Conservation (phyloP, 2,797 vertebrate genomes). For the Philypnodon macrostomus region DNA sequence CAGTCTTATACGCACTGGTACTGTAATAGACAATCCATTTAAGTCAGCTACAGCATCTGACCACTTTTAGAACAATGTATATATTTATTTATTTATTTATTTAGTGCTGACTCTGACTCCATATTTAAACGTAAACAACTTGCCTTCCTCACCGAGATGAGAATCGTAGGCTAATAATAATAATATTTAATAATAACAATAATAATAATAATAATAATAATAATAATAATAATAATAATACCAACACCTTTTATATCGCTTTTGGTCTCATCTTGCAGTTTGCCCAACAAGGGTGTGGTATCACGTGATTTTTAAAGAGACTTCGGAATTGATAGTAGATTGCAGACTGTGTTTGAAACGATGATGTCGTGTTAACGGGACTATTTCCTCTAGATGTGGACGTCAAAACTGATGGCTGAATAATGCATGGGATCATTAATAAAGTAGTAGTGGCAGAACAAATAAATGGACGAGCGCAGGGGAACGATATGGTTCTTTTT, state of each 20-base stretch:
- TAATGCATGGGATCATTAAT: constrained; percentile 68
- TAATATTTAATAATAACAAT: too few relatives aligned
- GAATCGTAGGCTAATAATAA: too few relatives aligned
- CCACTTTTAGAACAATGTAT: too few relatives aligned
- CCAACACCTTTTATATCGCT: neutral
- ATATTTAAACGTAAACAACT: too few relatives aligned
- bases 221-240: neutral
- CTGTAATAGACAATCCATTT: too few relatives aligned
- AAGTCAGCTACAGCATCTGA: too few relatives aligned
- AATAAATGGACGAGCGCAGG: too few relatives aligned
- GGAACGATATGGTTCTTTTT: constrained; percentile 63
- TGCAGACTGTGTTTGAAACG: constrained; percentile 11
- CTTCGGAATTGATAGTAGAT: constrained; percentile 39
- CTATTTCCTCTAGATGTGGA: constrained; percentile 34
- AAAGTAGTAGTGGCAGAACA: constrained; percentile 53
- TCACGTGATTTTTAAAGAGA: constrained; percentile 27
- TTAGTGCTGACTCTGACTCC: too few relatives aligned
- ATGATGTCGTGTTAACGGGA: constrained; percentile 41
- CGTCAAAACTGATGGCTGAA: constrained; percentile 59
- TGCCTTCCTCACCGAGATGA: too few relatives aligned
- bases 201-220: neutral
- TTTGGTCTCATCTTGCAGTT: constrained; percentile 6
- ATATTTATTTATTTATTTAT: too few relatives aligned
- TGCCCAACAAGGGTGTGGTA: constrained; percentile 17
- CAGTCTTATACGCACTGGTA: too few relatives aligned